Evolutionary conservation across 2,888 invertebrate genomes (phyloP).

Genomic region (Sclerodermus sp.): DNA sequence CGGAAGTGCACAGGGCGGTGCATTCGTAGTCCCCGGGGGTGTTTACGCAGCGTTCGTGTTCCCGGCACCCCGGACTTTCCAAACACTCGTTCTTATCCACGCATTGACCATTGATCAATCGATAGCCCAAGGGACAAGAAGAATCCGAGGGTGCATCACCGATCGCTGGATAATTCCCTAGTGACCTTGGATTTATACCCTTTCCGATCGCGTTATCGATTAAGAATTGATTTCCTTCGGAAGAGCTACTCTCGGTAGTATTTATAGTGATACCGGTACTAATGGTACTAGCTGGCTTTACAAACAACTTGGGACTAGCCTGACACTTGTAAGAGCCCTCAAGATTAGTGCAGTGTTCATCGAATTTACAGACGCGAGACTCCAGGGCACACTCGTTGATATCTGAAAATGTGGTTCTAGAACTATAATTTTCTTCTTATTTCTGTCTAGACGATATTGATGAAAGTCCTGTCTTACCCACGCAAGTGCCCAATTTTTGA

Average conservation of each 20-base stretch:
- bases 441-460: no score
- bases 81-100: slow-evolving; percentile 64
- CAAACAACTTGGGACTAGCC: slow-evolving; percentile 40
- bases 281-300: no score
- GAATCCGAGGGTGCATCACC: no score
- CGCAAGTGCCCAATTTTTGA: slow-evolving; percentile 37
- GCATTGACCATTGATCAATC: slow-evolving; percentile 23
- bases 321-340: slow-evolving; percentile 59
- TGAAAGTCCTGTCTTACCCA: slow-evolving; percentile 47
- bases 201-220: no score
- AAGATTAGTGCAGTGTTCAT: slow-evolving; percentile 58
- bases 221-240: no score
- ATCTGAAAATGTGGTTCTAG: no score
- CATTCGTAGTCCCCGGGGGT: slow-evolving; percentile 59
- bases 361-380: slow-evolving; percentile 46
- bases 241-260: no score
- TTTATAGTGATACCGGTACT: no score
- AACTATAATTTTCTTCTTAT: no score
- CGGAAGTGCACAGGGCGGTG: slow-evolving; percentile 39
- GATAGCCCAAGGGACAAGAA: no score
- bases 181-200: no score
- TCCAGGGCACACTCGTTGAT: slow-evolving; percentile 70
- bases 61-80: slow-evolving; percentile 47
- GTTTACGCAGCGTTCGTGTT: slow-evolving; percentile 58
- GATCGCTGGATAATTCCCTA: no score